Percentiles rank a stretch among this genome's conserved stretches.
Evolutionary conservation across 2,888 invertebrate genomes (phyloP).

Genomic region (Acleris laterana): DNA sequence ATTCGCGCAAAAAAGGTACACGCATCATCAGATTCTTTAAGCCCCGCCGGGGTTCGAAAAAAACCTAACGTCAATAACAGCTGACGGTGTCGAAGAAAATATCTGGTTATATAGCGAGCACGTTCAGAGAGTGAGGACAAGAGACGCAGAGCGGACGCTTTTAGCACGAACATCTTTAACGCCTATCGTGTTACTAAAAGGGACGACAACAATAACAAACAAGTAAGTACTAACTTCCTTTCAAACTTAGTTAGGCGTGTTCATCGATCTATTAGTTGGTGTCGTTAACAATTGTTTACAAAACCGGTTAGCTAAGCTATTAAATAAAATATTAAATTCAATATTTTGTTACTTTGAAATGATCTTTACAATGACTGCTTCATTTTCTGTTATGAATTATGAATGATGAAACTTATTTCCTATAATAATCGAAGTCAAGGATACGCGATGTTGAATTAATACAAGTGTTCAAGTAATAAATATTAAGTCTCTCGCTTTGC

Average conservation of each 20-base stretch:
- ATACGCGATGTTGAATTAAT: too few species aligned
- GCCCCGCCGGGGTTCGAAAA: background rate
- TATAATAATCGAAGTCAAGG: too few species aligned
- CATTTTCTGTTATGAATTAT: too few species aligned
- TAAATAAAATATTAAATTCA: too few species aligned
- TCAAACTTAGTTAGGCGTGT: too few species aligned
- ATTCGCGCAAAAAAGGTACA: slow-evolving; percentile 3
- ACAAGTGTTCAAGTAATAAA: too few species aligned
- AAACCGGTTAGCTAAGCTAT: background rate
- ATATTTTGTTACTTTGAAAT: too few species aligned
- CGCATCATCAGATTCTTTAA: background rate
- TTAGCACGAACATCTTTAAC: background rate
- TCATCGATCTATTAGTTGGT: background rate
- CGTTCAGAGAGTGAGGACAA: slow-evolving; percentile 4
- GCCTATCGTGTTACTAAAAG: background rate
- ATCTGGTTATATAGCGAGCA: background rate
- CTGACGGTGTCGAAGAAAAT: background rate
- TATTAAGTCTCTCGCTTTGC: too few species aligned
- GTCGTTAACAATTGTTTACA: background rate
- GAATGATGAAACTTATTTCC: too few species aligned
- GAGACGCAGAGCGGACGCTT: slow-evolving; percentile 5
- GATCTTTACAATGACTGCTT: too few species aligned
- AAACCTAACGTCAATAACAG: background rate
- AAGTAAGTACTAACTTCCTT: slow-evolving; percentile 3
- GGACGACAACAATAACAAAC: background rate